phyloP scores from a whole-genome alignment of 2,113 vertebrate genomes.

The Labeo catla region DNA sequence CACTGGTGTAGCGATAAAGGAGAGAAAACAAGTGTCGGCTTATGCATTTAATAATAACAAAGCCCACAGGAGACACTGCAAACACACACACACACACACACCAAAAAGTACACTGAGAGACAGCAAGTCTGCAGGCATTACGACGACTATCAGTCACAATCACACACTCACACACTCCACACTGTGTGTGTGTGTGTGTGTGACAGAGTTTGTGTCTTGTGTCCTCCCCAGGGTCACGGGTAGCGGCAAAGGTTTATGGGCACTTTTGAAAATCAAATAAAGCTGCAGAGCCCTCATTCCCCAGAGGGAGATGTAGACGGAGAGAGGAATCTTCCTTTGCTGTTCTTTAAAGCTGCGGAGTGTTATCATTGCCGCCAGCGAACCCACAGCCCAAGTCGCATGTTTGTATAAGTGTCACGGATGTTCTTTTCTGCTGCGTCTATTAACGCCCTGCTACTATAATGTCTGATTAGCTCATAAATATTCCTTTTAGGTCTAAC shows the following conservation, averaged over 20 bases:
- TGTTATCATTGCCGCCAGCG: conserved; percentile 3
- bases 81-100: conserved; percentile 3
- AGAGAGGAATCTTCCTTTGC: background rate
- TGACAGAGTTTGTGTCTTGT: conserved; percentile 12
- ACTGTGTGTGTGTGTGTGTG: conserved; percentile 36
- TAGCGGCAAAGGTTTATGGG: conserved; percentile 12
- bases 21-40: conserved; percentile 1
- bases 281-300: conserved; percentile 34
- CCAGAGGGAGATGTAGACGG: background rate
- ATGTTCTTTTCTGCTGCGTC: background rate
- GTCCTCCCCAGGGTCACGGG: conserved; percentile 22
- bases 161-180: background rate
- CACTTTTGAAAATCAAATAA: conserved; percentile 46
- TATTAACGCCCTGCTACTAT: background rate
- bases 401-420: background rate
- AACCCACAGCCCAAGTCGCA: background rate
- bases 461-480: background rate
- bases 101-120: background rate
- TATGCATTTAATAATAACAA: conserved; percentile 50
- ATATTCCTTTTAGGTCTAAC: background rate
- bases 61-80: conserved; percentile 22
- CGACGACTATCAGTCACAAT: conserved; percentile 20
- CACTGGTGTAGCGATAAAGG: conserved; percentile 32
- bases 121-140: conserved; percentile 27
- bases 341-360: conserved; percentile 13